These are phyloP conservation scores for Branchellion lobata DNA, from an alignment of 2,888 invertebrate species.

Conservation along the genomic window DNA sequence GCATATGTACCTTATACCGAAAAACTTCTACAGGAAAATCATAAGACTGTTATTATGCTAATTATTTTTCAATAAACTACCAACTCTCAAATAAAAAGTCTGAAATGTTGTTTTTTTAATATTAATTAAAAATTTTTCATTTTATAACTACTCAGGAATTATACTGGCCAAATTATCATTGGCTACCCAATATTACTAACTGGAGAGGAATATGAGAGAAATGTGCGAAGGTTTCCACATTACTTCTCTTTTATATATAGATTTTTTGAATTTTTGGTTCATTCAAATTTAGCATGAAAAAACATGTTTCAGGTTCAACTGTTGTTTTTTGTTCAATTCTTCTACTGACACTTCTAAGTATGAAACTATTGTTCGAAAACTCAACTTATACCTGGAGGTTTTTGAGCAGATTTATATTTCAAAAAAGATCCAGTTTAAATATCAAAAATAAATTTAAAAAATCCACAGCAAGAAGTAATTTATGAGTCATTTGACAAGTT, in stretches of 20 bases:
- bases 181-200: slow-evolving; percentile 89
- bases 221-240: slow-evolving; percentile 63
- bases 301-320: slow-evolving; percentile 66
- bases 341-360: slow-evolving; percentile 86
- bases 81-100: not conserved
- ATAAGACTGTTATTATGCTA: not conserved
- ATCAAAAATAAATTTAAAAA: too few species aligned
- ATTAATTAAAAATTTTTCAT: not conserved
- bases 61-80: not conserved
- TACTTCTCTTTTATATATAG: not conserved
- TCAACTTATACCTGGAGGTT: slow-evolving; percentile 77
- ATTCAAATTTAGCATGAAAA: not conserved
- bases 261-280: not conserved
- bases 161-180: slow-evolving; percentile 82
- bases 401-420: not conserved
- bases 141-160: slow-evolving; percentile 64
- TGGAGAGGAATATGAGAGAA: slow-evolving; percentile 82
- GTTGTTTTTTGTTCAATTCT: slow-evolving; percentile 83
- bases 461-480: too few species aligned
- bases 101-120: not conserved
- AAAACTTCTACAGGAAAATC: slow-evolving; percentile 5
- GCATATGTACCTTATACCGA: not conserved
- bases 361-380: slow-evolving; percentile 88
- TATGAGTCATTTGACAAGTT: too few species aligned
- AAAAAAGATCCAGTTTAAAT: too few species aligned